Conservation (phyloP, 2,113 vertebrate genomes). For the Meles meles region DNA sequence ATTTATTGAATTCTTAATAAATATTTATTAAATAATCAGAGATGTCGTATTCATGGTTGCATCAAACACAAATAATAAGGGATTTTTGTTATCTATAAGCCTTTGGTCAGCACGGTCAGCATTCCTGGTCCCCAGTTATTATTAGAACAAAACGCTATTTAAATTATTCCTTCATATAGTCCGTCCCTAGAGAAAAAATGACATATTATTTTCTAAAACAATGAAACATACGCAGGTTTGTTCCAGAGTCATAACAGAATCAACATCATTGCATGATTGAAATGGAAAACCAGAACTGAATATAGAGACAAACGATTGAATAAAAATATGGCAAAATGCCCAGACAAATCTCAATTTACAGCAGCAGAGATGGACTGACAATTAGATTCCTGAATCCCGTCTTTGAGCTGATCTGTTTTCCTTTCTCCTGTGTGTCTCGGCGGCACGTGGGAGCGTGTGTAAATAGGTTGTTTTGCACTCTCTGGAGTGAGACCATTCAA, state of each 20-base stretch:
- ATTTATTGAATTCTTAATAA: constrained; percentile 3
- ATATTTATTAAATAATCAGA: neutral
- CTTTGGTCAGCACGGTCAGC: neutral
- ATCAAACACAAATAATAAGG: neutral
- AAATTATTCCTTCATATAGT: neutral
- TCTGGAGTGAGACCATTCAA: neutral
- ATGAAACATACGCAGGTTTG: constrained; percentile 3
- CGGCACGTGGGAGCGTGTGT: neutral
- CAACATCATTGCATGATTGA: neutral
- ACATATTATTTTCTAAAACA: constrained; percentile 25
- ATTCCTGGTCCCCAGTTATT: neutral
- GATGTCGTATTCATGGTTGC: neutral
- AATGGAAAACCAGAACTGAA: constrained; percentile 33
- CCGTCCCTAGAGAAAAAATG: neutral
- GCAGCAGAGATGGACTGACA: constrained; percentile 32
- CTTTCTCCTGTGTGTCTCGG: neutral
- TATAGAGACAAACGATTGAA: neutral
- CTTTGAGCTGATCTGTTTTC: constrained; percentile 13
- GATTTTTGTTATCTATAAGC: neutral
- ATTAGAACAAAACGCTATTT: neutral
- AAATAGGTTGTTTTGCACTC: neutral
- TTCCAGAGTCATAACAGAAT: constrained; percentile 5
- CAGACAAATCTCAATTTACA: constrained; percentile 55
- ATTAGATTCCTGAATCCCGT: constrained; percentile 36
- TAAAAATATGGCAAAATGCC: constrained; percentile 42